These are phyloP conservation scores for Ambastaia sidthimunki DNA, from an alignment of 2,797 vertebrate genomes.

Conservation along the genomic window DNA sequence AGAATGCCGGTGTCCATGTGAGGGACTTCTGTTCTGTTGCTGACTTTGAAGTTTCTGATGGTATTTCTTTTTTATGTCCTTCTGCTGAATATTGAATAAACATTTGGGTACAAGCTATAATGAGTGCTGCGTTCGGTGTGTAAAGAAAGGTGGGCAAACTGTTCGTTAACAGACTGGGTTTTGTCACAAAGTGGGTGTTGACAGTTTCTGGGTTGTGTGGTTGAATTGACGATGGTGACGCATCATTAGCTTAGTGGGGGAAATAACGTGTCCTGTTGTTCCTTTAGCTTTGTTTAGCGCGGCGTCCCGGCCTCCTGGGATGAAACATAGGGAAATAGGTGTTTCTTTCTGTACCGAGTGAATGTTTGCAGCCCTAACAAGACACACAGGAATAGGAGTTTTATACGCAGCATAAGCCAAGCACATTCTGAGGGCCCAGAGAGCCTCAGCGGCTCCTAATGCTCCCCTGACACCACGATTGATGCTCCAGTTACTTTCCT, in stretches of 20 bases:
- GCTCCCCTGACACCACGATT: slow-evolving; percentile 43
- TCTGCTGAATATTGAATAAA: slow-evolving; percentile 17
- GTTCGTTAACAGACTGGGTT: slow-evolving; percentile 37
- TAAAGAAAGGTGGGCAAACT: slow-evolving; percentile 4
- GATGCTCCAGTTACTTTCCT: slow-evolving; percentile 53
- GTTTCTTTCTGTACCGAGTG: slow-evolving; percentile 52
- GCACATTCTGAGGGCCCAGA: slow-evolving; percentile 53
- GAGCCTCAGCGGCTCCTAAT: slow-evolving; percentile 37
- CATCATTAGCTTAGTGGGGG: slow-evolving; percentile 53
- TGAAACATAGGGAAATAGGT: slow-evolving; percentile 53
- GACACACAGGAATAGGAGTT: slow-evolving; percentile 62
- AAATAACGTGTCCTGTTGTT: slow-evolving; percentile 39
- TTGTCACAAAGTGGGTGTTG: slow-evolving; percentile 44
- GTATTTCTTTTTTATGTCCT: neutral
- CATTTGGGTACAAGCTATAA: slow-evolving; percentile 31
- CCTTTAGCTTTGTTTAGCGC: slow-evolving; percentile 53
- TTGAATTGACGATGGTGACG: slow-evolving; percentile 42
- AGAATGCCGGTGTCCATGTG: slow-evolving; percentile 8
- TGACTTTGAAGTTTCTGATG: slow-evolving; percentile 1
- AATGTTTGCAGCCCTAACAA: slow-evolving; percentile 65
- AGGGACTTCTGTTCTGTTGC: neutral
- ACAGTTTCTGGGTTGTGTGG: slow-evolving; percentile 41
- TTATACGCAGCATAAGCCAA: slow-evolving; percentile 55
- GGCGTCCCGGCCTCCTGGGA: slow-evolving; percentile 48
- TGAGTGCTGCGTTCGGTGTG: slow-evolving; percentile 13